Evolutionary conservation across 2,888 invertebrate species (phyloP), one percentile per base, ranked within the genome.

Genomic region (Lumbricus terrestris): DNA sequence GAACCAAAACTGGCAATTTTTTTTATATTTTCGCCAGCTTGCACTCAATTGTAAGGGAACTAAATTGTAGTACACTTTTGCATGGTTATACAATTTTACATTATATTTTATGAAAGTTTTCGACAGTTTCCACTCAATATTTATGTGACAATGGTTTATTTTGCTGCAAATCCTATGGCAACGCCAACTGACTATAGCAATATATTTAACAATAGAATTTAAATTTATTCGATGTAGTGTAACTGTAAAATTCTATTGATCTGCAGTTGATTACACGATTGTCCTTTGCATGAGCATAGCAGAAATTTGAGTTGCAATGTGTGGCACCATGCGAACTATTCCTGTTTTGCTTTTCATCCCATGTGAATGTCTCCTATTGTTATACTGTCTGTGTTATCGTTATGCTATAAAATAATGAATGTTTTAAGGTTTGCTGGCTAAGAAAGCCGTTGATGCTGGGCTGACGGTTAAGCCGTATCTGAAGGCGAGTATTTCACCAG

Each of bases 401-500:
- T 69, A n/a, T 69, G n/a, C 8, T n/a, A 69, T 11, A 0, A n/a
- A 11, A 47, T 47, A 20, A 1, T n/a, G 69, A 69, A 29, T 69
- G n/a, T 85, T 35, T 85, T 23, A 91, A 94, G 94, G 94, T 92
- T 95, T 99, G 42, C 95, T 99, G 89, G 99, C 99, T 0, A 97
- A 97, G 95, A 98, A 98, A 91, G 99, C 99, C 0, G 97, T 99
- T 0, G 97, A 97, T 93, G 97, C 97, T 42, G 99, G 99, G 0
- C 96, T 99, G 0, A 96, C 95, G 0, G 98, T 99, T 0, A 96
- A 97, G 16, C 98, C 99, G 0, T 99, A 98, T 95, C 97, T 99
- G 93, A 99, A 99, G 96, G 99, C 99, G 0, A 98, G 98, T 0
- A 95, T 99, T 3, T 98, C 99, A 0, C 99, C 99, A 0, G 98